Base-by-base conservation (phyloP, 2,113 vertebrate genomes). In the Carassius auratus region DNA sequence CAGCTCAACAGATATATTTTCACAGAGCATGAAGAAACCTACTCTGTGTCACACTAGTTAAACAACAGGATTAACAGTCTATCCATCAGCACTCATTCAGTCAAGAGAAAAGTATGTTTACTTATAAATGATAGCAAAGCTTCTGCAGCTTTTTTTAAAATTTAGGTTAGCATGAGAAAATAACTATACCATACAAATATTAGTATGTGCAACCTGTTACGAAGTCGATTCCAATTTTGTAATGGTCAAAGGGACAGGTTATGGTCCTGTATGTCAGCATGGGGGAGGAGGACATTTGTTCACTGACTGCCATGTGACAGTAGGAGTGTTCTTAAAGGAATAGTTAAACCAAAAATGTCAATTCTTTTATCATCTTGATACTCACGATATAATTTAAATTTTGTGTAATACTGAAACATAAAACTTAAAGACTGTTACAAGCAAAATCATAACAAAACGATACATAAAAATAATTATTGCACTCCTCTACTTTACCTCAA, bases 41-140 rank as follows among this genome's bases (percentile, higher is more conserved):
- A 19, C 21, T 64, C 10, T 12, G 33, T 61, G 45, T 73, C 30
- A 50, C 78, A 33, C 23, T 21, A 3, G 64, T 64, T n/a, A 50
- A 79, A 61, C 61, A 78, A 42, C 23, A 79, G 64, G 66, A 64
- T 78, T 83, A 59, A 15, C 33, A 36, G 12, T 68, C n/a, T 81
- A 3, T 59, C 81, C 10, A 26, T 82, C 33, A 83, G 38, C 57
- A 3, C 21, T 26, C n/a, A 12, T 33, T 71, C 19, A 71, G 50
- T 33, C 76, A 50, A n/a, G 6, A 33, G 33, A 42, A 81, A 71
- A 5, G 0, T 15, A 38, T 42, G 6, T 50, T 59, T n/a, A 30
- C 73, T 45, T 66, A 26, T 36, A 61, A 78, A 36, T 71, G 15
- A 45, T 12, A 15, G 17, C 14, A 61, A 45, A 23, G 45, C 17